Base-by-base conservation (phyloP, 2,113 vertebrate genomes). In the Coryphaenoides rupestris region DNA sequence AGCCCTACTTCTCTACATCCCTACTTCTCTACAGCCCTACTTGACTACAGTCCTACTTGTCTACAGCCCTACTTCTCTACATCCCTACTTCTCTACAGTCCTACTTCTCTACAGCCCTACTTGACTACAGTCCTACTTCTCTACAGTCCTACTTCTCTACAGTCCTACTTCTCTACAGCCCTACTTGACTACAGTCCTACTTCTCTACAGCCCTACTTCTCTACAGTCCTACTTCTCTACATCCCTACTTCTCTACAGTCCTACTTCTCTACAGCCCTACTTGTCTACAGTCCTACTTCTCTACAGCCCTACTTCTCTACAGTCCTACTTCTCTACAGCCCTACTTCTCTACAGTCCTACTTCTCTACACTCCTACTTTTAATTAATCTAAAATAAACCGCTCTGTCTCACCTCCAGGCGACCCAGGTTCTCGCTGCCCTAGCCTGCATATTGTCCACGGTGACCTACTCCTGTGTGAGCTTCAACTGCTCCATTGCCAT, bases 401-500 rank as follows among this genome's bases (percentile, higher is more conserved):
- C 64, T 58, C 1, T 40, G 55, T 65, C 33, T 62, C 33, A 13
- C 47, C 5, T 50, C 47, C 62, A 91, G 90, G 84, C 89, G 62
- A 68, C 87, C 58, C 88, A 90, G 68, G 45, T 88, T 23, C 19
- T 90, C 55, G 55, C 84, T 54, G 84, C 81, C 0, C 22, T 84
- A 19, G 73, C 74, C 53, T 83, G 84, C 69, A 74, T 85, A 40
- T 40, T 90, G 7, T 58, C 68, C 45, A 87, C 84, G 55, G 67
- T 88, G 49, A 85, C 69, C 16, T 69, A 87, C n/a, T 75, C 85
- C 5, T 91, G 90, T 62, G 73, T 90, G 75, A 78, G 75, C 55
- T 90, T 86, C 61, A 73, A 64, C 65, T 91, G 87, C 65, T 76
- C 89, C 5, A 50, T 86, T 16, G 60, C 74, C 67, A 86, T 87